Evolutionary conservation across 2,888 invertebrate genomes (phyloP).

Genomic region (Ceraclea dissimilis): DNA sequence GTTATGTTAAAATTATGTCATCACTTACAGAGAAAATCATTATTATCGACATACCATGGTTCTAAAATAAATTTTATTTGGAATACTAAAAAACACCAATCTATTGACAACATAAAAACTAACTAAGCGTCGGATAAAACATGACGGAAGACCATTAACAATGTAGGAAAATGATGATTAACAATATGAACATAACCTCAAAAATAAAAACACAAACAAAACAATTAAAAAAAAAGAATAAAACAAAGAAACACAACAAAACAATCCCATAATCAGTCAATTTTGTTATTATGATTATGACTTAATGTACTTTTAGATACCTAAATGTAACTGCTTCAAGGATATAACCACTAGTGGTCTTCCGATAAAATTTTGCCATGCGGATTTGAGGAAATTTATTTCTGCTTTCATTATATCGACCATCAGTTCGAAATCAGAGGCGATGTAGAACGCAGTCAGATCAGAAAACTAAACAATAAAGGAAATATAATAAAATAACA

Average conservation of each 20-base stretch:
- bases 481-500: conserved; percentile 16
- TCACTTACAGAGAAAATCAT: no score
- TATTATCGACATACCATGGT: no score
- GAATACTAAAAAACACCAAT: no score
- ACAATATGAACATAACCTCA: background rate
- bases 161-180: background rate
- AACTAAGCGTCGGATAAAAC: no score
- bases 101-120: no score
- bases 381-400: conserved; percentile 95
- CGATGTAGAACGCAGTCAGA: conserved; percentile 95
- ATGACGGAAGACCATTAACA: no score
- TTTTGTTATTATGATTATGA: background rate
- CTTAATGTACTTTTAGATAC: conserved; percentile 42
- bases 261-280: background rate
- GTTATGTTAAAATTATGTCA: no score
- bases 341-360: conserved; percentile 90
- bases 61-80: no score
- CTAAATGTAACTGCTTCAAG: conserved; percentile 82
- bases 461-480: conserved; percentile 80
- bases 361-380: conserved; percentile 97
- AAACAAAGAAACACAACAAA: background rate
- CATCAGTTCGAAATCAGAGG: conserved; percentile 96
- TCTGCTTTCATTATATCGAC: conserved; percentile 96
- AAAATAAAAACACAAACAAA: background rate
- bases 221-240: background rate